A percentile compares a stretch with the other conserved stretches of the same genome.
Conservation (phyloP, 2,113 vertebrate genomes). For the Climacteris rufus region DNA sequence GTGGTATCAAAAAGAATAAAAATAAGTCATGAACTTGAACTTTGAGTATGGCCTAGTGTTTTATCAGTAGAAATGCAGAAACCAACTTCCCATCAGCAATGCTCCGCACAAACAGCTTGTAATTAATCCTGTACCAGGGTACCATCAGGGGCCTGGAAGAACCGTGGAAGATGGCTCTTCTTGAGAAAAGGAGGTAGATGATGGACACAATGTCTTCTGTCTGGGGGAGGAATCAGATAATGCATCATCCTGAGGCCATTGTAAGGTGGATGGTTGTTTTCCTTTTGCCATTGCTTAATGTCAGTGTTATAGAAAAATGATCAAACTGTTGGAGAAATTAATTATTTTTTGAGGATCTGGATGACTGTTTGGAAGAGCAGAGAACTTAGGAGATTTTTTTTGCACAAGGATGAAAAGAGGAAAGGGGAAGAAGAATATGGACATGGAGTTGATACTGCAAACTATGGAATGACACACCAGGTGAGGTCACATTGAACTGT, state of each 20-base stretch:
- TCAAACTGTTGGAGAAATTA: background rate
- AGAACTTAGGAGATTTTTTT: background rate
- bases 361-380: background rate
- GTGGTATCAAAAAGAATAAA: background rate
- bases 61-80: background rate
- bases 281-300: background rate
- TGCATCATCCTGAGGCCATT: accelerated
- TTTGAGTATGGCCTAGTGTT: background rate
- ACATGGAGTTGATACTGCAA: background rate
- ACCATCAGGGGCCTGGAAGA: background rate
- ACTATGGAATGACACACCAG: background rate
- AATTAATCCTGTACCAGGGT: background rate
- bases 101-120: background rate
- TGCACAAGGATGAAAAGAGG: background rate
- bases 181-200: background rate
- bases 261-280: background rate
- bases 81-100: background rate
- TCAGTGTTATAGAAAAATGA: background rate
- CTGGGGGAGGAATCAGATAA: background rate
- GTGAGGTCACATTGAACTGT: background rate
- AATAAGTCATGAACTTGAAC: background rate
- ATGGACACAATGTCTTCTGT: background rate
- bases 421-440: background rate
- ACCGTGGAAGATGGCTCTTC: background rate
- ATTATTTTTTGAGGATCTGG: background rate